Evolutionary conservation across 2,113 vertebrate genomes (phyloP).

Genomic region (Podilymbus podiceps): DNA sequence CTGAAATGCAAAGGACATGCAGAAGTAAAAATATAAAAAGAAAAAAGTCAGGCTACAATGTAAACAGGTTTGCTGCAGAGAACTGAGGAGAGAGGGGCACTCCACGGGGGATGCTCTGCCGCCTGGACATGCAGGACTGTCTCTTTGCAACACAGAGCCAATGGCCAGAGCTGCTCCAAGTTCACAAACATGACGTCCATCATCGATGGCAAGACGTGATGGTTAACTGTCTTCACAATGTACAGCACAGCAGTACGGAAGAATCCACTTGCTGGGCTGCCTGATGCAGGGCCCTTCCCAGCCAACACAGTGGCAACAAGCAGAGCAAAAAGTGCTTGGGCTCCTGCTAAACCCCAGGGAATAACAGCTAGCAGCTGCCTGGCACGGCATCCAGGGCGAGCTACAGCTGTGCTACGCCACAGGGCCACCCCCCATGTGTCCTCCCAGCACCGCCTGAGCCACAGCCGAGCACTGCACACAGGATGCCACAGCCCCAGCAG

Average conservation of each 20-base stretch:
- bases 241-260: neutral
- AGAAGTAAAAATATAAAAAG: conserved; percentile 85
- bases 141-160: conserved; percentile 16
- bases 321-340: fast-evolving
- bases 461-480: fast-evolving
- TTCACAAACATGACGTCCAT: neutral
- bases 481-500: neutral
- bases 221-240: neutral
- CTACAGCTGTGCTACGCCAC: fast-evolving
- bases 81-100: conserved; percentile 63
- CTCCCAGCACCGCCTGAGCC: fast-evolving
- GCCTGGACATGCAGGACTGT: conserved; percentile 21
- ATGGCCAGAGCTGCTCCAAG: neutral
- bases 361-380: fast-evolving
- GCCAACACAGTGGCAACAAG: fast-evolving
- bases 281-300: neutral
- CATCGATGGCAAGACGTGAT: neutral
- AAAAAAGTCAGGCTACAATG: conserved; percentile 75
- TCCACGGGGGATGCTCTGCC: conserved; percentile 25
- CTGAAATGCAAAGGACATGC: conserved; percentile 98
- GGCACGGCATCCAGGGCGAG: fast-evolving
- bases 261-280: neutral
- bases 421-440: fast-evolving
- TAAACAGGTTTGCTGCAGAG: conserved; percentile 76
- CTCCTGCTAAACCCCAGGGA: neutral